Evolutionary conservation across 1,140 invertebrate genomes (phyloP), one percentile per base, ranked within the genome.

Genomic region (Drosophila pandora): DNA sequence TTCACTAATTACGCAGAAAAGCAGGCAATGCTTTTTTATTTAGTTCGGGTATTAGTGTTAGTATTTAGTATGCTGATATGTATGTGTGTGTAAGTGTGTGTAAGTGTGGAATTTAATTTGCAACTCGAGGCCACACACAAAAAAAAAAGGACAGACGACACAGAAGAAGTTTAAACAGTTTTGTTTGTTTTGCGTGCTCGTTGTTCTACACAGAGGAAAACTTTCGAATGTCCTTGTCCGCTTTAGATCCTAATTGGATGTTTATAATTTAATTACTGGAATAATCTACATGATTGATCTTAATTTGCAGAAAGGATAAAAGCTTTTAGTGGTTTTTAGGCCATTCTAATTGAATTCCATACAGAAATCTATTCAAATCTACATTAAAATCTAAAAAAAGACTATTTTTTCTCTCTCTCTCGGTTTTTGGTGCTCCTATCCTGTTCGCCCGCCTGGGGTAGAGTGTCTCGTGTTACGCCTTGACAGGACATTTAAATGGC

Each of bases 1-100:
- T 85, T 88, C 82, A 88, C 82, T 85, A 85, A 85, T 85, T 85
- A 85, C 82, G 74, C 69, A 69, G 62, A 82, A 85, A 85, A 85
- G 73, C 41, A 75, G 71, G 72, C 73, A 76, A 68, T 76, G 61
- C 39, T 59, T 48, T 49, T 74, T 49, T 8, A 47, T 22, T 21
- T n/a, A 10, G 22, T 54, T 7, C 0, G 9, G 32, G n/a, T 34
- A 17, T 53, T 7, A 23, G 37, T 67, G 22, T 47, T 39, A 32
- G 49, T 48, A 25, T 62, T 21, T 41, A 13, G 37, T 13, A 34
- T 43, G 48, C 48, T 47, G 39, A 47, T 67, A 28, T 69, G 50
- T 48, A 49, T 32, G 13, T 39, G 37, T n/a, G 45, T n/a, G 32
- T 32, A 13, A 13, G 37, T n/a, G 45, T n/a, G 32, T 13, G 41